phyloP scores from a whole-genome alignment of 2,113 vertebrate species.

The Ornithorhynchus anatinus region DNA sequence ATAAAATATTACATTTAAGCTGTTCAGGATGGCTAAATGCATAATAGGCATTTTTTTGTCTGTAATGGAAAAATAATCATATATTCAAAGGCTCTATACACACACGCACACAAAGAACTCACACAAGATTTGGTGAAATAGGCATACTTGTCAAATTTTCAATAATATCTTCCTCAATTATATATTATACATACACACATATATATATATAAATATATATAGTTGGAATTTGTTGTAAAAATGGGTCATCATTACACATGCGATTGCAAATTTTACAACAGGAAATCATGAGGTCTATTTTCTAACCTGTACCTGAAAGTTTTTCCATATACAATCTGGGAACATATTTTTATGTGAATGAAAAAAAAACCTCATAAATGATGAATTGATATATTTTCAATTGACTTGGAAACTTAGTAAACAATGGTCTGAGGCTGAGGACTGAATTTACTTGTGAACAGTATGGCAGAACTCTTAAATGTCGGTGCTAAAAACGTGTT shows the following conservation, averaged over 20 bases:
- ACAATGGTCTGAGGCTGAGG: not conserved
- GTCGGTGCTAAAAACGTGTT: too few species aligned
- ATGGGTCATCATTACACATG: not conserved
- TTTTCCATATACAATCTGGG: constrained; percentile 5
- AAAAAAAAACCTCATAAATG: constrained; percentile 15
- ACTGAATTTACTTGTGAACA: constrained; percentile 18
- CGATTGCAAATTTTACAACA: constrained; percentile 8
- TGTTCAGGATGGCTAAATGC: not conserved
- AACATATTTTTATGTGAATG: not conserved
- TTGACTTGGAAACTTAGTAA: not conserved
- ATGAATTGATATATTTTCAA: constrained; percentile 15
- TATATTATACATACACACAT: too few species aligned
- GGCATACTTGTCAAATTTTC: not conserved
- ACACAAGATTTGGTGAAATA: constrained; percentile 7
- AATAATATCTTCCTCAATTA: constrained; percentile 1
- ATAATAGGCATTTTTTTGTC: not conserved
- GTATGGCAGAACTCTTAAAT: constrained; percentile 9
- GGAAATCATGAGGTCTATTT: constrained; percentile 8
- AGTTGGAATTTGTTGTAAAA: not conserved
- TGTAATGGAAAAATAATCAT: constrained; percentile 16
- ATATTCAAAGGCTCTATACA: not conserved
- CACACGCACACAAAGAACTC: not conserved
- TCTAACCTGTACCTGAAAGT: not conserved
- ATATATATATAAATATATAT: too few species aligned
- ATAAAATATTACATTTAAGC: not conserved